These are phyloP conservation scores for Decapterus maruadsi DNA, from an alignment of 2,797 vertebrate species.

Conservation along the genomic window DNA sequence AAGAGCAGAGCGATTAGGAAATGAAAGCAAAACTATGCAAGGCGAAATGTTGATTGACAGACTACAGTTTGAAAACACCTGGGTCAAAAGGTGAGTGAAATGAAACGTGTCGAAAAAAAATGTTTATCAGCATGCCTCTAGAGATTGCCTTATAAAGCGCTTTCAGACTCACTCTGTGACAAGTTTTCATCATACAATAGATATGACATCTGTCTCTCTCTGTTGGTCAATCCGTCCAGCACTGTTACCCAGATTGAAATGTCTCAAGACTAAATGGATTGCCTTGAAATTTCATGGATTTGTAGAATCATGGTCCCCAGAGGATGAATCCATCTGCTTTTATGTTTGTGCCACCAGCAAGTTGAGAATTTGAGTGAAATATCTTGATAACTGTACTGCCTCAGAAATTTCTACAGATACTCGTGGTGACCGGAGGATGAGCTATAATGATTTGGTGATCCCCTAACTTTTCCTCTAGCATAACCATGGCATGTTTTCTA, in stretches of 20 bases:
- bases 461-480: too few species aligned
- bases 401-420: too few species aligned
- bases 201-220: neutral
- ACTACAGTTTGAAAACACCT: too few species aligned
- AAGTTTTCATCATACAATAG: too few species aligned
- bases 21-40: neutral
- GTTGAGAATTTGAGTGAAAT: neutral
- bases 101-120: neutral
- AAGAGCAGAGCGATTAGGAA: neutral
- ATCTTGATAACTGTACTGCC: neutral
- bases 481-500: too few species aligned
- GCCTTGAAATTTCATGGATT: neutral
- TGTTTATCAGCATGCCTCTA: neutral
- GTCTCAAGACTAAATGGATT: neutral
- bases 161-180: too few species aligned
- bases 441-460: neutral
- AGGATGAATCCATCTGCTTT: neutral
- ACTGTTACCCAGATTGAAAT: neutral
- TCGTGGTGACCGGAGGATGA: too few species aligned
- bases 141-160: neutral
- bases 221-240: neutral
- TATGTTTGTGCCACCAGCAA: too few species aligned
- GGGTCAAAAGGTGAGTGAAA: neutral
- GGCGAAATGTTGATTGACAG: neutral
- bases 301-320: too few species aligned